Conservation (phyloP, 2,113 vertebrate genomes). For the Gadus macrocephalus region DNA sequence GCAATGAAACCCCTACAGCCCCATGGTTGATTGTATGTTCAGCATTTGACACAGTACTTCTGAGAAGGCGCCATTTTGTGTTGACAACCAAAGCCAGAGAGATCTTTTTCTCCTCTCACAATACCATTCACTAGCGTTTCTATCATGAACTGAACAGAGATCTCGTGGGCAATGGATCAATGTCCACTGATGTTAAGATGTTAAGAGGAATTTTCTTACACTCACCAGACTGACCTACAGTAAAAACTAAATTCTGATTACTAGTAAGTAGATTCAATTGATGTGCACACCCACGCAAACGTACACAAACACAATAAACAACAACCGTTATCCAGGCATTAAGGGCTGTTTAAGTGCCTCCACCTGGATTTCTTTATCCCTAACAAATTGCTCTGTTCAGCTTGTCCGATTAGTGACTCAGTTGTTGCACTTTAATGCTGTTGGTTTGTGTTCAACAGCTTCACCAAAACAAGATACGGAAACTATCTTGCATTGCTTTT, state of each 20-base stretch:
- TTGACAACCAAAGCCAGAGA: neutral
- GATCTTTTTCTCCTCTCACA: slow-evolving; percentile 18
- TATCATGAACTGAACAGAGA: slow-evolving; percentile 4
- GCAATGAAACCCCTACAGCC: neutral
- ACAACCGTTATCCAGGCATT: slow-evolving; percentile 14
- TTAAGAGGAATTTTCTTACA: no score
- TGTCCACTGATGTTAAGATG: no score
- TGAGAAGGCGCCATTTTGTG: neutral
- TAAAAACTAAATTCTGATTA: no score
- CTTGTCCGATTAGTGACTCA: no score
- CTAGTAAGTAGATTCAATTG: neutral
- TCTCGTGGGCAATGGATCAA: no score
- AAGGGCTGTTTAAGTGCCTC: neutral
- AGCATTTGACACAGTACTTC: neutral
- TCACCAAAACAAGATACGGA: no score
- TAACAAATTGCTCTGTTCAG: no score
- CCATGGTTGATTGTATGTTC: neutral
- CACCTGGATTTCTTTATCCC: no score
- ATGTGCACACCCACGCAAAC: slow-evolving; percentile 1
- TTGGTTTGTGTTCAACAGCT: no score
- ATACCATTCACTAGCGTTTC: slow-evolving; percentile 12
- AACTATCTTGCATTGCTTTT: no score
- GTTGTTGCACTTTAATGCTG: no score
- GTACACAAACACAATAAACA: slow-evolving; percentile 12
- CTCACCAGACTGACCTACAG: no score